Conservation (phyloP, 2,888 invertebrate species). For the Dasypogon diadema region DNA sequence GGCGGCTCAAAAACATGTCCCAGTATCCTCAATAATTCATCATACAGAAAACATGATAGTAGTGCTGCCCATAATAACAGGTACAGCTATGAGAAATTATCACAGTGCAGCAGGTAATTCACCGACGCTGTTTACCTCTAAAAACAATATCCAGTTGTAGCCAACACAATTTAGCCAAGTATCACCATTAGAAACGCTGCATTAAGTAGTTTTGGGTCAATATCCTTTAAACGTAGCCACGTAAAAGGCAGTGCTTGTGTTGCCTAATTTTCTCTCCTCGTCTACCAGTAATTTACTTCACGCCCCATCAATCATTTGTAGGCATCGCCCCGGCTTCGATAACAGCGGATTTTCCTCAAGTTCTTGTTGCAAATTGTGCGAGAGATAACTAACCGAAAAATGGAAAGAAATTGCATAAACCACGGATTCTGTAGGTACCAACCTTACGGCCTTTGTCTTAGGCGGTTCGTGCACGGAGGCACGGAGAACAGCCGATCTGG, state of each 20-base stretch:
- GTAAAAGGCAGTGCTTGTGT: not conserved
- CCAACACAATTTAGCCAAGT: constrained; percentile 34
- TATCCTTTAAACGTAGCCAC: constrained; percentile 21
- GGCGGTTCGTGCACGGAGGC: constrained; percentile 17
- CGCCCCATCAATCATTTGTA: constrained; percentile 37
- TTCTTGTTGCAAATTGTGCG: constrained; percentile 20
- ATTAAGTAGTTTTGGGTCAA: constrained; percentile 10
- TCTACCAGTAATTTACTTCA: constrained; percentile 17
- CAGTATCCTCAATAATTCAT: too few species aligned
- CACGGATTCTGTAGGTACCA: not conserved
- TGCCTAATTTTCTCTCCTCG: constrained; percentile 28
- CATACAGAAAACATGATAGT: too few species aligned
- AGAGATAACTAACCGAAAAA: constrained; percentile 44
- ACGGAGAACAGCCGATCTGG: not conserved
- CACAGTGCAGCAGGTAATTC: too few species aligned
- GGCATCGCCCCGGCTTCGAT: constrained; percentile 10
- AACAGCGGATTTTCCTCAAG: constrained; percentile 23
- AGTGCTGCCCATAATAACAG: not conserved
- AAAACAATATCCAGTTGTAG: too few species aligned
- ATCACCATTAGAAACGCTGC: constrained; percentile 14
- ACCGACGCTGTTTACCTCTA: not conserved
- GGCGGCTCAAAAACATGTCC: too few species aligned
- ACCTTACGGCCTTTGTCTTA: not conserved
- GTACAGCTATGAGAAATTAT: too few species aligned
- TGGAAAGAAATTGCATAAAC: constrained; percentile 33